These are phyloP conservation scores for Tillus elongatus DNA, from an alignment of 2,888 invertebrate genomes.

Conservation along the genomic window DNA sequence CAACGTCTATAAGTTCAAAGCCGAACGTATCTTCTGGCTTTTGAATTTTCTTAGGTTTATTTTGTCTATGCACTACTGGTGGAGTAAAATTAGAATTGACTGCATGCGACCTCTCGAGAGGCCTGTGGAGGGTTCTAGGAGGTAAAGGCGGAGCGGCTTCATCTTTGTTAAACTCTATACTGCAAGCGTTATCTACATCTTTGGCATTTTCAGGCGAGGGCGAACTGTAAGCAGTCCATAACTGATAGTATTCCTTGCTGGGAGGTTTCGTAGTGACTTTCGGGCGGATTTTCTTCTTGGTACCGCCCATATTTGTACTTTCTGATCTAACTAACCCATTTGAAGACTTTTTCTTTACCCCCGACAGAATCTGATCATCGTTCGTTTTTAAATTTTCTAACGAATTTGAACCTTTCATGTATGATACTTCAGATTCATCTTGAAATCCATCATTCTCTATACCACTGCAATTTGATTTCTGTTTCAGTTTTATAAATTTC, in stretches of 20 bases:
- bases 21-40: slow-evolving; percentile 69
- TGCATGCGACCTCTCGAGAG: slow-evolving; percentile 53
- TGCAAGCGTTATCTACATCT: slow-evolving; percentile 21
- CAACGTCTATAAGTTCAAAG: slow-evolving; percentile 77
- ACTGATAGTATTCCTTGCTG: slow-evolving; percentile 57
- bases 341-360: slow-evolving; percentile 38
- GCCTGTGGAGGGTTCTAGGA: slow-evolving; percentile 61
- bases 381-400: slow-evolving; percentile 33
- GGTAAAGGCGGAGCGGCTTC: slow-evolving; percentile 60
- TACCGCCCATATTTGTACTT: slow-evolving; percentile 50
- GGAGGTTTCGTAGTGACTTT: slow-evolving; percentile 48
- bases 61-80: slow-evolving; percentile 58
- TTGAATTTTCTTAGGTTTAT: slow-evolving; percentile 57
- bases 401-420: slow-evolving; percentile 32
- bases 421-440: slow-evolving; percentile 31
- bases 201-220: slow-evolving; percentile 26
- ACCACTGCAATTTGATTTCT: slow-evolving; percentile 36
- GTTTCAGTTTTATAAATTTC: slow-evolving; percentile 43
- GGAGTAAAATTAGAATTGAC: slow-evolving; percentile 32
- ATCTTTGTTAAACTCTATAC: slow-evolving; percentile 27
- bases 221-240: slow-evolving; percentile 57
- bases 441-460: slow-evolving; percentile 40
- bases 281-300: slow-evolving; percentile 56
- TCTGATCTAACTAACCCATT: slow-evolving; percentile 34
- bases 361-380: slow-evolving; percentile 27